Conservation (phyloP, 2,113 vertebrate genomes). For the Fulica atra region DNA sequence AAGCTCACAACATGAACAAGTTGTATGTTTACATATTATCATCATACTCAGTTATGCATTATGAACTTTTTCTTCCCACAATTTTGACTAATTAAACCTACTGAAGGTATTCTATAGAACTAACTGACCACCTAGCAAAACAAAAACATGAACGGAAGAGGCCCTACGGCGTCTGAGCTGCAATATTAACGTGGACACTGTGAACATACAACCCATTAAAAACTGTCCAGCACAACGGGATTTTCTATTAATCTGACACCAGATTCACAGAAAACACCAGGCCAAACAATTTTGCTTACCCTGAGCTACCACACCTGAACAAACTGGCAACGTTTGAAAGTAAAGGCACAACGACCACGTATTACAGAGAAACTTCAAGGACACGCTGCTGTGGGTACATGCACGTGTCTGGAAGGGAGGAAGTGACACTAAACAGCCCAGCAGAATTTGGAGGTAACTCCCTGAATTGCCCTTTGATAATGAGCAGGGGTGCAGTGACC, state of each 20-base stretch:
- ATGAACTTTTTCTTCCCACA: fast-evolving
- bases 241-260: not conserved
- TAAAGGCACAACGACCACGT: not conserved
- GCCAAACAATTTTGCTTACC: not conserved
- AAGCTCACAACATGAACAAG: not conserved
- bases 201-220: not conserved
- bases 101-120: not conserved
- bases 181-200: not conserved
- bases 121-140: not conserved
- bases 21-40: not conserved
- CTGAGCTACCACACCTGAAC: not conserved
- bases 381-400: not conserved
- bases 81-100: not conserved
- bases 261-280: not conserved
- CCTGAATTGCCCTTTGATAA: not conserved
- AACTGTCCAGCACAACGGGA: not conserved
- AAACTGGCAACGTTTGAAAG: not conserved
- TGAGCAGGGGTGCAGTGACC: not conserved
- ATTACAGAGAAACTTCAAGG: not conserved
- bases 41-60: not conserved
- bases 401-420: fast-evolving
- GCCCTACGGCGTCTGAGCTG: not conserved
- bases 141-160: not conserved
- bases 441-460: not conserved
- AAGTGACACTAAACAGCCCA: not conserved